Percentiles rank a stretch among this genome's conserved stretches.
Conservation (phyloP, 2,113 vertebrate species). For the Beaufortia kweichowensis region DNA sequence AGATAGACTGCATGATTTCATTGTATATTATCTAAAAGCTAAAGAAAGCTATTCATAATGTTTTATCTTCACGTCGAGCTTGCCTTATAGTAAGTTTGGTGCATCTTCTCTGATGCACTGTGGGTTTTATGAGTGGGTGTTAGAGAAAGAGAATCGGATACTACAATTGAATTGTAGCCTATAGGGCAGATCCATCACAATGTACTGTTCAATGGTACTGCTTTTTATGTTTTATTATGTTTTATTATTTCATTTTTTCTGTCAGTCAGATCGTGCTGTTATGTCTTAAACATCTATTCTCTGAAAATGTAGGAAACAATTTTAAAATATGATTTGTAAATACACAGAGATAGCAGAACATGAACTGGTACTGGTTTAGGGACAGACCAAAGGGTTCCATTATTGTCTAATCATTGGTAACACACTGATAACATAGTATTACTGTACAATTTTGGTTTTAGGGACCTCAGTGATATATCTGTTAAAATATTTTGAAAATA, state of each 20-base stretch:
- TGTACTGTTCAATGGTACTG: background rate
- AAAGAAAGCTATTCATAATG: background rate
- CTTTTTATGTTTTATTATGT: no score
- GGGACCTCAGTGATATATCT: no score
- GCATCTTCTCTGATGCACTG: conserved; percentile 28
- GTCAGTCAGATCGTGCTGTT: no score
- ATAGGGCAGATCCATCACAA: background rate
- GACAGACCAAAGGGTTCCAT: no score
- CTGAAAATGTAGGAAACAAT: no score
- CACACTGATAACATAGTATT: background rate
- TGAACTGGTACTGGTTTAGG: no score
- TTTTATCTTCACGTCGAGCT: background rate
- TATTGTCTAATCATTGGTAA: no score
- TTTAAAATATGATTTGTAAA: background rate
- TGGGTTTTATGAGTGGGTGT: conserved; percentile 38
- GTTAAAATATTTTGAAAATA: background rate
- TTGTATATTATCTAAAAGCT: conserved; percentile 25
- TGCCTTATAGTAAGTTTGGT: conserved; percentile 29
- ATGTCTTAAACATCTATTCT: background rate
- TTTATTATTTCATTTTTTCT: background rate
- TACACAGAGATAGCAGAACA: background rate
- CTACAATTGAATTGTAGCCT: conserved; percentile 1
- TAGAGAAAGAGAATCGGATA: background rate
- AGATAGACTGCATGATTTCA: conserved; percentile 23
- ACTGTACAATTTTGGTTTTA: no score